phyloP scores from a whole-genome alignment of 2,797 vertebrate genomes.

The Microctenopoma lineatum region DNA sequence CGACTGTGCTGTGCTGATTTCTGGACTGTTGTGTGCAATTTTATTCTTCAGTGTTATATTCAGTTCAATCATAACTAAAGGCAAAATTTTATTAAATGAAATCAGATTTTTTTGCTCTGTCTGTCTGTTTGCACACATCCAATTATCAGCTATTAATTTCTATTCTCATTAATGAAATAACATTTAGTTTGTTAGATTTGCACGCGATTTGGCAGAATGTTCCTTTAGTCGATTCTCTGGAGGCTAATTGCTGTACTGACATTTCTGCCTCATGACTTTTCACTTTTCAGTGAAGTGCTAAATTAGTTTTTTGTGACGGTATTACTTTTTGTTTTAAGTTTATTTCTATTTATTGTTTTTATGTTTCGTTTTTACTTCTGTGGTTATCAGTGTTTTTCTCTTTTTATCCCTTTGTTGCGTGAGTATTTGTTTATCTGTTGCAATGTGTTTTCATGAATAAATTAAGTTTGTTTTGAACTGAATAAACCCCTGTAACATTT shows the following conservation, averaged over 20 bases:
- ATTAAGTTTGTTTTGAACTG: not conserved
- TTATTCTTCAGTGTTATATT: not conserved
- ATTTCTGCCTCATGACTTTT: too few relatives aligned
- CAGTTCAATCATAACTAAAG: too few relatives aligned
- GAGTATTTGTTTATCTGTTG: not conserved
- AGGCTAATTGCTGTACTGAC: not conserved
- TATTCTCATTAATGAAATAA: not conserved
- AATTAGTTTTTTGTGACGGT: too few relatives aligned
- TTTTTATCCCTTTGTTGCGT: not conserved
- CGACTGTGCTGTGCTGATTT: not conserved
- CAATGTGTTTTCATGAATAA: not conserved
- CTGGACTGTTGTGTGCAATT: not conserved
- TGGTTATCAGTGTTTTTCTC: not conserved
- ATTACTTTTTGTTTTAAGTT: not conserved
- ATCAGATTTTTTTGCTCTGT: too few relatives aligned
- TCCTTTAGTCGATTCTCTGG: too few relatives aligned
- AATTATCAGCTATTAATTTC: not conserved
- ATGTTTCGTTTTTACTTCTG: not conserved
- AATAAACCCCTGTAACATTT: not conserved
- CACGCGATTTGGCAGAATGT: too few relatives aligned
- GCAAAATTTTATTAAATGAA: too few relatives aligned
- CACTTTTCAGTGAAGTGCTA: too few relatives aligned
- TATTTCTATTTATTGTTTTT: too few relatives aligned
- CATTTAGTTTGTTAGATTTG: too few relatives aligned
- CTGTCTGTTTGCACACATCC: not conserved